Evolutionary conservation across 2,888 invertebrate species (phyloP), one percentile per base, ranked within the genome.

Genomic region (Entomobrya proxima): DNA sequence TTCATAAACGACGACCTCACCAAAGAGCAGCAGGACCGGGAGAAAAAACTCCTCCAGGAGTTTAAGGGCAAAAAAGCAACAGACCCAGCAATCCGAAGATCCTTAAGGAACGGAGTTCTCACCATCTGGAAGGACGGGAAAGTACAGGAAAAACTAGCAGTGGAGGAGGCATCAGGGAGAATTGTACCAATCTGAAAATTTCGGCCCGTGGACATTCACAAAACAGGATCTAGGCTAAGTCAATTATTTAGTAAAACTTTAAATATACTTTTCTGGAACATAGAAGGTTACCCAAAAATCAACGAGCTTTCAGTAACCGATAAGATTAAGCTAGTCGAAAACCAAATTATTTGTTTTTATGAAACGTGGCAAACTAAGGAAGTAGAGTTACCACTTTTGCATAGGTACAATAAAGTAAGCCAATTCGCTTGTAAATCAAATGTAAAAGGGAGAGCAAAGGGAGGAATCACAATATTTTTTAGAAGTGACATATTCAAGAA

Each of bases 381-480:
- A 3, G 1, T 24, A 2, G 4, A 37, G 4, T 2, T 24, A 7
- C 7, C 9, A 15, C 15, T 32, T 21, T 44, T 78, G 1, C 27
- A 27, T 9, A 30, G 40, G 24, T 78, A 44, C 27, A 32, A 2
- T 7, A 0, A 4, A 40, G 44, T 78, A 7, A 9, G 27, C 1
- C 13, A 24, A 1, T 27, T n/a, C 2, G 78, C 78, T 44, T n/a
- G 9, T 1, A 58, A 35, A 27, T n/a, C 5, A 18, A 6, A 27
- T 11, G 7, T 13, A 6, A 78, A 47, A 30, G 78, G 78, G 1
- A 78, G 78, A 30, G 64, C 78, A 64, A 78, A 64, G n/a, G 78
- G 78, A 13, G 78, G 78, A 15, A 61, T 78, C 44, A 7, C 6
- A 2, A 21, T 77, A 0, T 58, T 77, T 5, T 77, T 58, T 37